phyloP scores from a whole-genome alignment of 2,113 vertebrate species.

The Puma concolor region DNA sequence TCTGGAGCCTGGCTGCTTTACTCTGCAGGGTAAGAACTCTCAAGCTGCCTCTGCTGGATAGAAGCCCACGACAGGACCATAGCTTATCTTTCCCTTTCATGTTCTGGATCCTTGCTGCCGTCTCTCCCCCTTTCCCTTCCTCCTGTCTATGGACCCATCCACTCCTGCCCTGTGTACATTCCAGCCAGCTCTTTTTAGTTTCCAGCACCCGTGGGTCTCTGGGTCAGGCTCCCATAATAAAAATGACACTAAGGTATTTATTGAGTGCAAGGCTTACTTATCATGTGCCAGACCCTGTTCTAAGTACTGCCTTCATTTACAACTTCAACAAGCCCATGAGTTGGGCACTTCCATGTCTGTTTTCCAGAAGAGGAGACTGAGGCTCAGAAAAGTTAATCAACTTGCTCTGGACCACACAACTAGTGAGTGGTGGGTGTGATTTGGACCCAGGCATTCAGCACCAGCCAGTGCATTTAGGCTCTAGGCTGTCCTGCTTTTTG shows the following conservation, averaged over 20 bases:
- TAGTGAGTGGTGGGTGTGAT: neutral
- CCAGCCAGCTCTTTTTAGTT: neutral
- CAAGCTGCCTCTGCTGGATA: too few species aligned
- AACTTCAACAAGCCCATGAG: neutral
- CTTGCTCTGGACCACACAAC: neutral
- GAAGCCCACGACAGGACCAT: neutral
- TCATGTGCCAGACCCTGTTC: neutral
- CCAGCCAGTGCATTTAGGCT: neutral
- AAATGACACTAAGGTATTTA: neutral
- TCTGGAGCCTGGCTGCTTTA: neutral
- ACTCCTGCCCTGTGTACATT: neutral
- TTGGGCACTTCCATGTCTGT: neutral
- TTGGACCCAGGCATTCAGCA: neutral
- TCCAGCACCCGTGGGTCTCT: neutral
- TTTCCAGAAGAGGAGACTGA: neutral
- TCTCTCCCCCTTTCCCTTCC: too few species aligned
- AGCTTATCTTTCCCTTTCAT: neutral
- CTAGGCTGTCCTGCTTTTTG: neutral
- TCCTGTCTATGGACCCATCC: neutral
- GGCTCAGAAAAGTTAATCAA: neutral
- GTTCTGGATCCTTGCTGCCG: neutral
- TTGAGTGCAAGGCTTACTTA: neutral
- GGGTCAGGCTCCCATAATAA: too few species aligned
- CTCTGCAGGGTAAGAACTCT: neutral
- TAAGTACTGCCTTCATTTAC: neutral